Conservation (phyloP, 2,113 vertebrate species). For the Colistium nudipinnis region DNA sequence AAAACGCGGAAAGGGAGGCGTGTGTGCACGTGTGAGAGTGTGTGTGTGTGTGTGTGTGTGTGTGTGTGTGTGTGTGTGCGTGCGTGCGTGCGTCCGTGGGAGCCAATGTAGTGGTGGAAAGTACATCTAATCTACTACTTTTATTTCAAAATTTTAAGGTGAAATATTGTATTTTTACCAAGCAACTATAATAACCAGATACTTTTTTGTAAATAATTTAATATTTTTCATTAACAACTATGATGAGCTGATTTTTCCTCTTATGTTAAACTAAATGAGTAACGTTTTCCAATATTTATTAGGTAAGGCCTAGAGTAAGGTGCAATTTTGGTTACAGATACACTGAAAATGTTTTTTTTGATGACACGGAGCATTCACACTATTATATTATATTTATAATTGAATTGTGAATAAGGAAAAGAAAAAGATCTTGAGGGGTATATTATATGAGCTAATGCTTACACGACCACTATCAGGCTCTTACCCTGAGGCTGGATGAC, state of each 20-base stretch:
- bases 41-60: slow-evolving; percentile 3
- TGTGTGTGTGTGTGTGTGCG: not conserved
- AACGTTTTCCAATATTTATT: no score
- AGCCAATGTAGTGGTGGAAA: slow-evolving; percentile 1
- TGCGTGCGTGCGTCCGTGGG: not conserved
- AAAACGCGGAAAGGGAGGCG: no score
- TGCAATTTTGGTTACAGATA: no score
- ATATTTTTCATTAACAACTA: no score
- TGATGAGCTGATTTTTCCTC: no score
- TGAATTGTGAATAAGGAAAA: not conserved
- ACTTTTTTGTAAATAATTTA: no score
- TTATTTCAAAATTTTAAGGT: not conserved
- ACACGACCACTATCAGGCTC: slow-evolving; percentile 19
- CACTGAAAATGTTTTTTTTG: no score
- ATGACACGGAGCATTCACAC: not conserved
- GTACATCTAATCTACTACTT: not conserved
- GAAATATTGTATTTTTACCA: not conserved
- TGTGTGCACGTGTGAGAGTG: slow-evolving; percentile 45
- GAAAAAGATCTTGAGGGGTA: not conserved
- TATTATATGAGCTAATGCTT: slow-evolving; percentile 41
- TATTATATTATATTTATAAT: slow-evolving; percentile 8
- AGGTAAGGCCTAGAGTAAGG: not conserved
- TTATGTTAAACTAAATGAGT: no score
- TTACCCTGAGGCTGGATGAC: slow-evolving; percentile 13
- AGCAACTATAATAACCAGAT: no score